A percentile compares a stretch with the other conserved stretches of the same genome.
phyloP scores from a whole-genome alignment of 2,888 invertebrate genomes.

The Homarus gammarus region DNA sequence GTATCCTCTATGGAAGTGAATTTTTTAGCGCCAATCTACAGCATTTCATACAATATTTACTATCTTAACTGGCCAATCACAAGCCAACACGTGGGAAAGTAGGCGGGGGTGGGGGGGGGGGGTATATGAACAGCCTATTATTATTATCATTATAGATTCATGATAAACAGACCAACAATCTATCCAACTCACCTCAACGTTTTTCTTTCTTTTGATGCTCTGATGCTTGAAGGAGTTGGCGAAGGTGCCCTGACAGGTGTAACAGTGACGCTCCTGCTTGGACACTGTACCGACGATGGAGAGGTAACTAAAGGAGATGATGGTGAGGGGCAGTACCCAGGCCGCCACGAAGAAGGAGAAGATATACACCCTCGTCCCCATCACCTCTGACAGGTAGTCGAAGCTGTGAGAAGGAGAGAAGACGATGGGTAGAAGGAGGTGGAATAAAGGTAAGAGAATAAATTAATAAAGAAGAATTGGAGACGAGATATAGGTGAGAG shows the following conservation, averaged over 20 bases:
- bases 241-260: constrained; percentile 44
- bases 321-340: constrained; percentile 86
- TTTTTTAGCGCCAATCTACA: too few relatives aligned
- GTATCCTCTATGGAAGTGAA: too few relatives aligned
- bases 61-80: too few relatives aligned
- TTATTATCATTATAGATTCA: not conserved
- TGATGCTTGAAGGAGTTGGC: constrained; percentile 59
- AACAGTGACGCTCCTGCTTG: constrained; percentile 45
- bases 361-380: constrained; percentile 85
- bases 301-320: constrained; percentile 87
- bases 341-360: constrained; percentile 87
- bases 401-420: constrained; percentile 82
- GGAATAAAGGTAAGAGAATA: not conserved
- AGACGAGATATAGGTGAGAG: constrained; percentile 19
- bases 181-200: constrained; percentile 42
- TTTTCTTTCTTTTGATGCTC: constrained; percentile 55
- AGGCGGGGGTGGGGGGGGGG: too few relatives aligned
- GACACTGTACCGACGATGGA: constrained; percentile 82
- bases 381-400: constrained; percentile 86
- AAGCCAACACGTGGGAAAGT: too few relatives aligned
- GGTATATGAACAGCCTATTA: not conserved
- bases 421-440: not conserved
- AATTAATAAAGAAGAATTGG: too few relatives aligned
- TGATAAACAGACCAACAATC: too few relatives aligned
- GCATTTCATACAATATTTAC: too few relatives aligned